Conservation (phyloP, 2,888 invertebrate species). For the Drosophila incognita region DNA sequence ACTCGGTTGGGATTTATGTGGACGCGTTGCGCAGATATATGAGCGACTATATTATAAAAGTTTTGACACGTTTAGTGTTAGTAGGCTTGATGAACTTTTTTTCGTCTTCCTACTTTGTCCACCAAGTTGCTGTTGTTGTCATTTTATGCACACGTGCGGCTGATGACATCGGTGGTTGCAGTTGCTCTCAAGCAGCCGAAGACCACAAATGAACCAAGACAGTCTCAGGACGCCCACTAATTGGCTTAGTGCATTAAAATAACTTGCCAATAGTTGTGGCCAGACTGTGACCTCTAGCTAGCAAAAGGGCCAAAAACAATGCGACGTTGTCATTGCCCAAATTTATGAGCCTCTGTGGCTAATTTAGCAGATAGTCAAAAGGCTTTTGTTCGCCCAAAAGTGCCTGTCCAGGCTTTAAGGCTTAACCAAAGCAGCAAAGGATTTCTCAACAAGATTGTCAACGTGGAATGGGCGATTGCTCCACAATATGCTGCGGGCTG, state of each 20-base stretch:
- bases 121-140: constrained; percentile 35
- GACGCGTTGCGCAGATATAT: constrained; percentile 46
- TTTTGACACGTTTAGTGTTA: constrained; percentile 75
- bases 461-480: background rate
- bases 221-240: constrained; percentile 60
- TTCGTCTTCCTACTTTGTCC: constrained; percentile 18
- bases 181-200: constrained; percentile 2
- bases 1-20: constrained; percentile 56
- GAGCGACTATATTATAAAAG: constrained; percentile 80
- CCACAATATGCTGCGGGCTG: constrained; percentile 12
- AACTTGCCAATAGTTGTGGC: constrained; percentile 77
- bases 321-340: constrained; percentile 74
- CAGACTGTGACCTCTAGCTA: constrained; percentile 53
- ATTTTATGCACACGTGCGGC: constrained; percentile 63
- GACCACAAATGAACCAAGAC: constrained; percentile 71
- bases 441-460: constrained; percentile 61
- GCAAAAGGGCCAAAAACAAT: constrained; percentile 53
- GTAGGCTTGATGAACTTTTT: constrained; percentile 71
- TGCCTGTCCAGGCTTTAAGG: constrained; percentile 19
- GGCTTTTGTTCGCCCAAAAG: constrained; percentile 54
- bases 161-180: constrained; percentile 58
- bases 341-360: constrained; percentile 82
- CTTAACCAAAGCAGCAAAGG: constrained; percentile 66
- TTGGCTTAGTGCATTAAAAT: constrained; percentile 79
- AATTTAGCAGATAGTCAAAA: constrained; percentile 73